Base-by-base conservation (phyloP, 1,140 invertebrate species). In the Pogonognathellus flavescens region DNA sequence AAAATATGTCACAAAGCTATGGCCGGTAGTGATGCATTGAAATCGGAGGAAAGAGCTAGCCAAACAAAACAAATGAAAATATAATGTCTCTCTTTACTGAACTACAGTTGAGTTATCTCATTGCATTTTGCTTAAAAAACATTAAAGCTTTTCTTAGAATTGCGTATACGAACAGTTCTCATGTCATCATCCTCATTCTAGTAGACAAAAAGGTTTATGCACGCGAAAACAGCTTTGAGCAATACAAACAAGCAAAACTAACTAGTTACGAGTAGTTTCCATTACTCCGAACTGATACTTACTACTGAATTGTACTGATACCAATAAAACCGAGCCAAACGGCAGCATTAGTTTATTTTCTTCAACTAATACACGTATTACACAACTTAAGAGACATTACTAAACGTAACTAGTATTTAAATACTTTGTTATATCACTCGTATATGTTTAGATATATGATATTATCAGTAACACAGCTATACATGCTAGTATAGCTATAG, bases 21-120 rank as follows among this genome's bases (percentile, higher is more conserved):
- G 70, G 41, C 13, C 31, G 70, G 70, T 66, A 20, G 62, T 76
- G 41, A 49, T 76, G 25, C 70, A 76, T n/a, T 76, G 70, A 76
- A 41, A 76, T 31, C 41, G 25, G 49, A 76, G n/a, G 70, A 31
- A 76, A 76, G 49, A 31, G 70, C 11, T 31, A 76, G 70, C 70
- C 70, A 76, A 76, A 76, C 70, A n/a, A 76, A 76, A 76, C 70
- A 76, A 76, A 41, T 25, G 31, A 76, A 76, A 76, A 49, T 16
- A 76, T 76, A 76, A 76, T 76, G 70, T 31, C 70, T 76, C 66
- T n/a, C 31, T 41, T 41, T 41, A 41, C 31, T 6, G 31, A 41
- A 41, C 31, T 41, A 3, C 11, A 76, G 70, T 76, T 76, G 70
- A 76, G 70, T 76, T 76, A 76, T 76, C 41, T 25, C 70, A 18